Evolutionary conservation across 2,888 invertebrate species (phyloP).

Genomic region (Dorcus parallelipipedus): DNA sequence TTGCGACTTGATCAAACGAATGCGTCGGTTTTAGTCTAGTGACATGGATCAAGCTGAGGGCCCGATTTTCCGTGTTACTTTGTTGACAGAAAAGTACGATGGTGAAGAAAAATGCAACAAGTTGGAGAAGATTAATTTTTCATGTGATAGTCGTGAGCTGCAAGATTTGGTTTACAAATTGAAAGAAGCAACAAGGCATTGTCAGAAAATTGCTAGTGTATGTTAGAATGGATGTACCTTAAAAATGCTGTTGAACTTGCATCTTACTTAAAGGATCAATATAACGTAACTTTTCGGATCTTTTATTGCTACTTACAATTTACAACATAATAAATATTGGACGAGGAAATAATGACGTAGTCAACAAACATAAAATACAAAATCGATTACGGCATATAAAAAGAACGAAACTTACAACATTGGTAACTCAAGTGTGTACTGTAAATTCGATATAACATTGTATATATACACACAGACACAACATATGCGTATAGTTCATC

Average conservation of each 20-base stretch:
- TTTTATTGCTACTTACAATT: slow-evolving; percentile 17
- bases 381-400: background rate
- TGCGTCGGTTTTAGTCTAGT: slow-evolving; percentile 36
- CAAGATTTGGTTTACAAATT: slow-evolving; percentile 66
- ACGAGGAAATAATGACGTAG: background rate
- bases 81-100: slow-evolving; percentile 39
- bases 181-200: slow-evolving; percentile 62
- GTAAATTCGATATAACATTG: background rate
- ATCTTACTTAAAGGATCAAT: too few relatives aligned
- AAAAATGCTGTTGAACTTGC: too few relatives aligned
- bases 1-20: background rate
- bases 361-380: background rate
- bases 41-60: slow-evolving; percentile 39
- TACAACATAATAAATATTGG: slow-evolving; percentile 13
- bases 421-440: background rate
- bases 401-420: background rate
- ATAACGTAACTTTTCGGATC: background rate
- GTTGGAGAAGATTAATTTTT: slow-evolving; percentile 55
- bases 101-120: slow-evolving; percentile 45
- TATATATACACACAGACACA: background rate
- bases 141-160: slow-evolving; percentile 60
- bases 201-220: slow-evolving; percentile 51
- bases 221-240: slow-evolving; percentile 15
- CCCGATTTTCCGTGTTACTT: slow-evolving; percentile 42
- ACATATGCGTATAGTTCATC: background rate